Base-by-base conservation (phyloP, 2,797 vertebrate species). In the Peromyscus aztecus region DNA sequence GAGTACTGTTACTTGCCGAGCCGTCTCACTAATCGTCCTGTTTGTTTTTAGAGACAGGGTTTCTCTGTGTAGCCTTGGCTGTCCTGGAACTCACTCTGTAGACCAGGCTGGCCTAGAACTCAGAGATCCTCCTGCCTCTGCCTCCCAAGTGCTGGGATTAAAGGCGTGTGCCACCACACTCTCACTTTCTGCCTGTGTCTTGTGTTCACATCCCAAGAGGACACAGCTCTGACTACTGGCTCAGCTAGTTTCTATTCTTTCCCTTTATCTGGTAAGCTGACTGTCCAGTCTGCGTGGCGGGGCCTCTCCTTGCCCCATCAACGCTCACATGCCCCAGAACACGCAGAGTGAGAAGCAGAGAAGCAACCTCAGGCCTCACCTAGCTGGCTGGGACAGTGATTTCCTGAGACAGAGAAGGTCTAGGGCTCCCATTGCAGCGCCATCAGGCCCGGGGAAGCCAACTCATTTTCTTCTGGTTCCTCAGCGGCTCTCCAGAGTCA, bases 271-370 rank as follows among this genome's bases (percentile, higher is more conserved):
- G 49, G 49, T 37, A 29, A 76, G 57, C 69, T 69, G 78, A 65
- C 29, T 0, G 2, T 3, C 27, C 19, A 6, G 24, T 5, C 16
- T 40, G 4, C 8, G 24, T 16, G 31, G 12, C 0, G 0, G 1
- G 27, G 29, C 76, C 19, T n/a, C 14, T 63, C 61, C 78, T 75
- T 0, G 2, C 61, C 31, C 84, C 75, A 31, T 87, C 78, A 57
- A 59, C 83, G 83, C 40, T 40, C 23, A 7, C 2, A 0, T 11
- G 0, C 11, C 1, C 34, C 57, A 89, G 8, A 80, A 61, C 10
- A 27, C 1, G 27, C 16, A 69, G 7, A 1, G 13, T 2, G 0
- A 71, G 1, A 31, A 16, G 27, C 52, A 4, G 24, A 27, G 46
- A 82, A 43, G 19, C 23, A 4, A 52, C 49, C 69, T 67, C 21